Conservation (phyloP, 2,888 invertebrate species). For the Galerucella calmariensis region DNA sequence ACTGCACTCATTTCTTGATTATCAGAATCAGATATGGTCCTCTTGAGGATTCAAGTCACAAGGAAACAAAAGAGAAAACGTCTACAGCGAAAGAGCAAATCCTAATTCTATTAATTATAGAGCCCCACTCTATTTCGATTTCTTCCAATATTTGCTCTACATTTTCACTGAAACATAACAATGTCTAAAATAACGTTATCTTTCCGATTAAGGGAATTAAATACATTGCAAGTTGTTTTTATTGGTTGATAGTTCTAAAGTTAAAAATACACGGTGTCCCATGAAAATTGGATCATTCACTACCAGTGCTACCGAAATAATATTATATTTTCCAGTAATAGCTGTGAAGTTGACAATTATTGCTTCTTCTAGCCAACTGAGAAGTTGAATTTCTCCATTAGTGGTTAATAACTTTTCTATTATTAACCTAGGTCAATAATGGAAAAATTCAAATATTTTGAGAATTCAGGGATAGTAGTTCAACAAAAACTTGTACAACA, state of each 20-base stretch:
- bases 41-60: slow-evolving; percentile 45
- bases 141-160: slow-evolving; percentile 35
- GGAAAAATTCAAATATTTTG: too few species aligned
- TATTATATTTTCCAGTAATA: too few species aligned
- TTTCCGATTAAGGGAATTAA: slow-evolving; percentile 11
- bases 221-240: not conserved
- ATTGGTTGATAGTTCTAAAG: not conserved
- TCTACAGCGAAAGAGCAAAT: slow-evolving; percentile 50
- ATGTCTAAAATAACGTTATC: slow-evolving; percentile 26
- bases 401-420: too few species aligned
- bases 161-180: slow-evolving; percentile 27
- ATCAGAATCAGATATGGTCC: slow-evolving; percentile 44
- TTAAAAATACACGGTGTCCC: not conserved
- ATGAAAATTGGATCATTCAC: too few species aligned
- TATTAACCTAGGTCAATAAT: too few species aligned
- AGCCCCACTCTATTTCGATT: slow-evolving; percentile 43
- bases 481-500: too few species aligned
- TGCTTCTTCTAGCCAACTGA: too few species aligned
- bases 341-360: too few species aligned
- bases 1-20: slow-evolving; percentile 41
- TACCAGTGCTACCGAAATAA: too few species aligned
- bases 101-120: slow-evolving; percentile 53
- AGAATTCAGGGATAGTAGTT: too few species aligned
- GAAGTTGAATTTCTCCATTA: too few species aligned
- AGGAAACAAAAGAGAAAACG: slow-evolving; percentile 35